These are phyloP conservation scores for Dipodomys stephensi DNA, from an alignment of 2,113 vertebrate genomes.

Conservation along the genomic window DNA sequence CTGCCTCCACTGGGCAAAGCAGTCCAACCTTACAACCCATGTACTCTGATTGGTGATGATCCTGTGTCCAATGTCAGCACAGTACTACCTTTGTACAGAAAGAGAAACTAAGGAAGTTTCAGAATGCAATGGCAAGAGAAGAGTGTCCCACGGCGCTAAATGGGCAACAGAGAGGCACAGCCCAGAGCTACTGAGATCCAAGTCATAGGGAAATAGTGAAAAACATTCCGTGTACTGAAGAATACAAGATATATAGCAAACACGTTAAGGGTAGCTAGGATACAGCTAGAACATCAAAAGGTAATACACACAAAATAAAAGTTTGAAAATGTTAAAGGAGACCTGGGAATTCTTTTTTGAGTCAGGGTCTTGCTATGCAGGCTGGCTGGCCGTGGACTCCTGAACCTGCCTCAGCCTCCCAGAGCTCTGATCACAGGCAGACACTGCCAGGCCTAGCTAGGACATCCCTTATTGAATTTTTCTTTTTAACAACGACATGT, in stretches of 20 bases:
- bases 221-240: not conserved
- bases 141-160: not conserved
- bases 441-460: too few relatives aligned
- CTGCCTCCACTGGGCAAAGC: not conserved
- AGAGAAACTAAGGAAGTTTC: not conserved
- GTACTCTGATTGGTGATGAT: not conserved
- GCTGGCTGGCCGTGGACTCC: too few relatives aligned
- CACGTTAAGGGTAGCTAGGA: too few relatives aligned
- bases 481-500: not conserved
- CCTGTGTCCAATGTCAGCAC: not conserved
- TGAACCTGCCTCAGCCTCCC: too few relatives aligned
- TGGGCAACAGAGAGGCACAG: not conserved
- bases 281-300: not conserved
- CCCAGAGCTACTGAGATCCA: not conserved
- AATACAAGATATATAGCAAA: conserved; percentile 18
- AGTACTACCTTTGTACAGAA: not conserved
- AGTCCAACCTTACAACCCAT: not conserved
- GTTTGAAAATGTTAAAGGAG: not conserved
- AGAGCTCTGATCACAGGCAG: too few relatives aligned
- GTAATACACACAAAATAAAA: not conserved
- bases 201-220: not conserved
- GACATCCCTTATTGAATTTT: not conserved
- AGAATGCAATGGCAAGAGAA: not conserved
- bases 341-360: too few relatives aligned
- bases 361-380: too few relatives aligned